Conservation (phyloP, 2,888 invertebrate species). For the Heliconius ethilla region DNA sequence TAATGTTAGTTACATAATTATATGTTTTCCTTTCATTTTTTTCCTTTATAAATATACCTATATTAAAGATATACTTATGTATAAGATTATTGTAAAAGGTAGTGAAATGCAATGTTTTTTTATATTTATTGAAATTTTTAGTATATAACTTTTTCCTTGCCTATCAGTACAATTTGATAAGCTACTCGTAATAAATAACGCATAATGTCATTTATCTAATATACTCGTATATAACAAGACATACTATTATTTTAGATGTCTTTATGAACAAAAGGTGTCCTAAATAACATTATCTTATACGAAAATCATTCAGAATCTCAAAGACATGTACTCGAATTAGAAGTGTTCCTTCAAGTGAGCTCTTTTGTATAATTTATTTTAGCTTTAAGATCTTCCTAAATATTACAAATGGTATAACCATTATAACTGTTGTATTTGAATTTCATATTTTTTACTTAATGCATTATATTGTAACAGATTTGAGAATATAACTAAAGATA, state of each 20-base stretch:
- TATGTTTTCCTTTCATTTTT: neutral
- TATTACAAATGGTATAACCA: slow-evolving; percentile 14
- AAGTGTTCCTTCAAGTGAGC: slow-evolving; percentile 1
- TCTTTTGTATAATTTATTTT: slow-evolving; percentile 12
- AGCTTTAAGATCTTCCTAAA: neutral
- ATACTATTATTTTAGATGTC: neutral
- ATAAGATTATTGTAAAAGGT: slow-evolving; percentile 1
- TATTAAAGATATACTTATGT: neutral
- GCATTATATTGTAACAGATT: neutral
- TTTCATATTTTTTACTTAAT: slow-evolving; percentile 9
- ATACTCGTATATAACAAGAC: too few relatives aligned
- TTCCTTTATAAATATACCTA: neutral
- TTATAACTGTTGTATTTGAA: slow-evolving; percentile 21
- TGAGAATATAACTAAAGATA: neutral
- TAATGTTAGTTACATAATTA: too few relatives aligned
- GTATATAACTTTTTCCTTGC: neutral
- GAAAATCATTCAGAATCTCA: slow-evolving; percentile 1
- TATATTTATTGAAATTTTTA: slow-evolving; percentile 3
- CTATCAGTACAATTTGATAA: slow-evolving; percentile 17
- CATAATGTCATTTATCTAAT: neutral
- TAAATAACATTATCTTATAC: neutral
- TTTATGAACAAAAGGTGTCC: neutral
- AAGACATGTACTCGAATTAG: slow-evolving; percentile 5
- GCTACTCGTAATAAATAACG: neutral
- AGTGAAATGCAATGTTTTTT: neutral